Evolutionary conservation across 2,888 invertebrate genomes (phyloP).

Genomic region (Ormyrus thymus): DNA sequence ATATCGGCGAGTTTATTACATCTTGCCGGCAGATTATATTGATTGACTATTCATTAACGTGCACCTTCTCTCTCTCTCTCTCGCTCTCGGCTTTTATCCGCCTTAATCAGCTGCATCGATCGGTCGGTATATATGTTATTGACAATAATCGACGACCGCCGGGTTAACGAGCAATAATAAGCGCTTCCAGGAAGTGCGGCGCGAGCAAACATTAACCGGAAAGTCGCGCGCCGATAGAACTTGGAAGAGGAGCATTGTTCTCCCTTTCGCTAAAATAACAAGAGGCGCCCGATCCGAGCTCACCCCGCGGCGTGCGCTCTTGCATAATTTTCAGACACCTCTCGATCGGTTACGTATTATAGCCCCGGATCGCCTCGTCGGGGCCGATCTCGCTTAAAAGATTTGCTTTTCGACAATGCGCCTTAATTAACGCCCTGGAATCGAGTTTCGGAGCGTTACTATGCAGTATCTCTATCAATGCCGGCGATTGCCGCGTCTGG

Average conservation of each 20-base stretch:
- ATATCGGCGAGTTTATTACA: not conserved
- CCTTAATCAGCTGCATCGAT: constrained; percentile 40
- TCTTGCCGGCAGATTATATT: constrained; percentile 12
- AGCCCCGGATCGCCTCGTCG: too few relatives aligned
- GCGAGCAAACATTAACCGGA: constrained; percentile 61
- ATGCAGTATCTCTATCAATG: too few relatives aligned
- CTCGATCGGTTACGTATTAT: too few relatives aligned
- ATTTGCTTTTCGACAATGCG: too few relatives aligned
- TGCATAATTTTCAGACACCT: too few relatives aligned
- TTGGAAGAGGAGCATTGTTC: constrained; percentile 59
- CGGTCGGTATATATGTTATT: constrained; percentile 36
- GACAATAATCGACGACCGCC: constrained; percentile 59
- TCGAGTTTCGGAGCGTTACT: too few relatives aligned
- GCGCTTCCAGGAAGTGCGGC: constrained; percentile 60
- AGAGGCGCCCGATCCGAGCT: not conserved
- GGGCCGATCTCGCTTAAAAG: too few relatives aligned
- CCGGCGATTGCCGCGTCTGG: too few relatives aligned
- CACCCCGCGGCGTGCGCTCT: too few relatives aligned
- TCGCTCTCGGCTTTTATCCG: constrained; percentile 8
- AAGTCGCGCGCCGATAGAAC: constrained; percentile 54
- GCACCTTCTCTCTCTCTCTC: not conserved
- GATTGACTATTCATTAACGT: constrained; percentile 47
- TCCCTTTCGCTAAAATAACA: constrained; percentile 44
- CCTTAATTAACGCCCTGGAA: too few relatives aligned
- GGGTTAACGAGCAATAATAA: constrained; percentile 57